Base-by-base conservation (phyloP, 2,797 vertebrate genomes). In the Leuciscus waleckii region DNA sequence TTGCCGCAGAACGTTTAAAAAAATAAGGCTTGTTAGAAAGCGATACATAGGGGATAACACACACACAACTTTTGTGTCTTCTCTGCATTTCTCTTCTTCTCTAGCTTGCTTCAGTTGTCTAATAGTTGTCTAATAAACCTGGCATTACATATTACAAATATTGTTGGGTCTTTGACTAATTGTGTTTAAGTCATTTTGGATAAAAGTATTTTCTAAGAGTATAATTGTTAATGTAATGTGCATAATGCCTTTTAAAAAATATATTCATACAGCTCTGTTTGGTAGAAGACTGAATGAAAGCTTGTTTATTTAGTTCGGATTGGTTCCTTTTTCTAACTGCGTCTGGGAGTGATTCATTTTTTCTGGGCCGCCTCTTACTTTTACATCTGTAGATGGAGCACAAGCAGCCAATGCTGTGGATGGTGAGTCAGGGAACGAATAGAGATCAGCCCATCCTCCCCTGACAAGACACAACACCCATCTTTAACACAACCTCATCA, bases 381-480 rank as follows among this genome's bases (percentile, higher is more conserved):
- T 83, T 71, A 41, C 37, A 41, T 67, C 83, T 7, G 32, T 73
- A 73, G 61, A 85, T 56, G 49, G 29, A 79, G 69, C 32, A 9
- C 43, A 46, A 14, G 39, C 85, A 78, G 56, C 51, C 63, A 39
- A 58, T 4, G 69, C 83, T 58, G 58, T 51, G 73, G 75, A 76
- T 56, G 58, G 58, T 86, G 87, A 85, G 70, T 88, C 85, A 86
- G 39, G 4, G 63, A 84, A 29, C 16, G 58, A 70, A 81, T 8
- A 51, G 16, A 74, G 77, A 84, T 32, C 71, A 26, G 84, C 80
- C 86, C 81, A 58, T 71, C 78, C 69, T 85, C 77, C 43, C 41
- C 35, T 69, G 35, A 88, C 69, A 88, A 84, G 83, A 87, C 73
- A 80, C 58, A 69, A 86, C 88, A 85, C 71, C 81, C 74, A 23